These are phyloP conservation scores for Chauna torquata DNA, from an alignment of 2,113 vertebrate genomes.

Conservation along the genomic window DNA sequence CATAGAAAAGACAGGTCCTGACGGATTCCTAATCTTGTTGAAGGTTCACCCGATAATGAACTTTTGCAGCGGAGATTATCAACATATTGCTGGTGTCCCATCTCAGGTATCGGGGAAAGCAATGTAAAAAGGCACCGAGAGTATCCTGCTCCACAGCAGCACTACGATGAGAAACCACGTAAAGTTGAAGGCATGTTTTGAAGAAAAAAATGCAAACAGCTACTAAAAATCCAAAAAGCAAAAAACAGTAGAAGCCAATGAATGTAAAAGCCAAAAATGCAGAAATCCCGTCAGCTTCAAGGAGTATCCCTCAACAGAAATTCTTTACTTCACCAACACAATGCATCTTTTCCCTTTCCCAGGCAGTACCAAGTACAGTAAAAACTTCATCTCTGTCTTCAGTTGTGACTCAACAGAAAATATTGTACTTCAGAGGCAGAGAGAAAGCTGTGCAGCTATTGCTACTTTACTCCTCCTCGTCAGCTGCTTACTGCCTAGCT, in stretches of 20 bases:
- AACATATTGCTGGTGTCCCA: slow-evolving; percentile 47
- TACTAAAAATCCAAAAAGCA: slow-evolving; percentile 63
- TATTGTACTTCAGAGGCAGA: slow-evolving; percentile 63
- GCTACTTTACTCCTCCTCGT: slow-evolving; percentile 79
- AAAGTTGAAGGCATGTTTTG: slow-evolving; percentile 61
- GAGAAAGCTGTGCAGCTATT: slow-evolving; percentile 76
- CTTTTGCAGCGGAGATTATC: slow-evolving; percentile 64
- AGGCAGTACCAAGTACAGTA: slow-evolving; percentile 56
- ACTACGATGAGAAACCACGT: not conserved
- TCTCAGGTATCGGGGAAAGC: slow-evolving; percentile 43
- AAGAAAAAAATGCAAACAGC: slow-evolving; percentile 32
- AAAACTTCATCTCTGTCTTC: slow-evolving; percentile 73
- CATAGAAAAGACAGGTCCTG: slow-evolving; percentile 64
- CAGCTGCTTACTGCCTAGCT: slow-evolving; percentile 79
- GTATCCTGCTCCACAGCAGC: slow-evolving; percentile 48
- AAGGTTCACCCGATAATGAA: slow-evolving; percentile 66
- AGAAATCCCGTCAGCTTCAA: slow-evolving; percentile 52
- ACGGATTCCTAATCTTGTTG: slow-evolving; percentile 55
- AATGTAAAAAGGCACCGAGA: slow-evolving; percentile 49
- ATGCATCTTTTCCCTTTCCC: slow-evolving; percentile 1
- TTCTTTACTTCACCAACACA: slow-evolving; percentile 36
- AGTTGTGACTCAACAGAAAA: slow-evolving; percentile 72
- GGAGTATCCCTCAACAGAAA: slow-evolving; percentile 29
- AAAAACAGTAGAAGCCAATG: slow-evolving; percentile 28
- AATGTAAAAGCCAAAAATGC: slow-evolving; percentile 60